Evolutionary conservation across 1,140 invertebrate species (phyloP).

Genomic region (Achroia grisella): DNA sequence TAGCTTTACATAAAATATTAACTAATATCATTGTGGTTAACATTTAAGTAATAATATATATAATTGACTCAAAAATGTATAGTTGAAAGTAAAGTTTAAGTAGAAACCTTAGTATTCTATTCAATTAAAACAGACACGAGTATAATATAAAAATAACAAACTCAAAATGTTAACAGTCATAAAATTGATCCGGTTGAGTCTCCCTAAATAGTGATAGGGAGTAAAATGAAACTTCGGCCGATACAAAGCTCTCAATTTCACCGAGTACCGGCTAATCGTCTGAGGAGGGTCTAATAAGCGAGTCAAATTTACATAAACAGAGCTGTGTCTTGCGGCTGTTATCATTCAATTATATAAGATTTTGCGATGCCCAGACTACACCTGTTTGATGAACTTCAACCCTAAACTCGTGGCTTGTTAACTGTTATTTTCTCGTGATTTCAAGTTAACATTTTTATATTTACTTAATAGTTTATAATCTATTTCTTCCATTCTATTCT

Average conservation of each 20-base stretch:
- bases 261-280: conserved; percentile 35
- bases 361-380: conserved; percentile 49
- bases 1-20: too few relatives aligned
- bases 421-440: not conserved
- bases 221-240: conserved; percentile 28
- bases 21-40: too few relatives aligned
- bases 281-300: conserved; percentile 50
- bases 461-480: too few relatives aligned
- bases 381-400: conserved; percentile 21
- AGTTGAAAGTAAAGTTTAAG: too few relatives aligned
- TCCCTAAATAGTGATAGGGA: conserved; percentile 3
- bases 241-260: conserved; percentile 22
- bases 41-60: too few relatives aligned
- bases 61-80: too few relatives aligned
- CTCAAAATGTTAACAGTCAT: not conserved
- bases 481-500: too few relatives aligned
- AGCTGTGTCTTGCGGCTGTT: conserved; percentile 59
- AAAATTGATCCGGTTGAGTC: conserved; percentile 1
- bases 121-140: too few relatives aligned
- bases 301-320: conserved; percentile 67
- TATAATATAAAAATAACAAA: too few relatives aligned
- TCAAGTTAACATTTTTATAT: too few relatives aligned
- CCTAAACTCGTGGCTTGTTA: conserved; percentile 2
- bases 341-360: conserved; percentile 71
- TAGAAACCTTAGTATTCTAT: too few relatives aligned